Base-by-base conservation (phyloP, 2,888 invertebrate genomes). In the Drosophila mimetica region DNA sequence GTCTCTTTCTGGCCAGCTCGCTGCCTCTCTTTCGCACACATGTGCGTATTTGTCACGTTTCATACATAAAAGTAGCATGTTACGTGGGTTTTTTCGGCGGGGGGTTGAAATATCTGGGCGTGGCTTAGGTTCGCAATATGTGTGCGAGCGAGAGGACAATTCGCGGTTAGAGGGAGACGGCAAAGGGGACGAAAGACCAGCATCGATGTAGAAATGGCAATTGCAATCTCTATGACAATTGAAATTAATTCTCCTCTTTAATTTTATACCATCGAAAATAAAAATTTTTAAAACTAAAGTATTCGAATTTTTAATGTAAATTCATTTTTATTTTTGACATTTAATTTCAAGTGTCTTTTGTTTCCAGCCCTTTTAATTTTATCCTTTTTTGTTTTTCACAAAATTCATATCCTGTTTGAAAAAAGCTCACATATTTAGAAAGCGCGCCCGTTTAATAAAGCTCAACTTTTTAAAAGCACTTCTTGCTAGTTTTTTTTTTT, bases 51-150 rank as follows among this genome's bases (percentile, higher is more conserved):
- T 44, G 44, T 44, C 44, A 44, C 44, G 44, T 44, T 18, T 13
- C 46, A 30, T 46, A 46, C 46, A 46, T 46, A 46, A 46, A 46
- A 46, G 46, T 30, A 4, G 46, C 28, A 46, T 46, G 46, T 30
- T 46, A 46, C 46, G 30, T 30, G 16, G 2, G 5, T 25, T 25
- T 46, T 16, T 13, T 16, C 13, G 2, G 7, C 1, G 30, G 46
- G 46, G 46, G 46, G 46, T 46, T 44, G 46, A 46, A 46, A 30
- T 30, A 30, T 18, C 30, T 46, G 46, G 46, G 46, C 46, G 46
- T 46, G 46, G 46, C 46, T 7, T 30, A 1, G 1, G 46, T 1
- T 18, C 1, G 16, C 16, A 9, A 30, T 46, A 13, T 46, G 46
- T 46, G 46, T 30, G 46, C 30, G 46, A 46, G 11, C 30, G 46